A percentile compares a stretch with the other conserved stretches of the same genome.
These are phyloP conservation scores for Trematomus loennbergii DNA, from an alignment of 2,113 vertebrate genomes.

Conservation along the genomic window DNA sequence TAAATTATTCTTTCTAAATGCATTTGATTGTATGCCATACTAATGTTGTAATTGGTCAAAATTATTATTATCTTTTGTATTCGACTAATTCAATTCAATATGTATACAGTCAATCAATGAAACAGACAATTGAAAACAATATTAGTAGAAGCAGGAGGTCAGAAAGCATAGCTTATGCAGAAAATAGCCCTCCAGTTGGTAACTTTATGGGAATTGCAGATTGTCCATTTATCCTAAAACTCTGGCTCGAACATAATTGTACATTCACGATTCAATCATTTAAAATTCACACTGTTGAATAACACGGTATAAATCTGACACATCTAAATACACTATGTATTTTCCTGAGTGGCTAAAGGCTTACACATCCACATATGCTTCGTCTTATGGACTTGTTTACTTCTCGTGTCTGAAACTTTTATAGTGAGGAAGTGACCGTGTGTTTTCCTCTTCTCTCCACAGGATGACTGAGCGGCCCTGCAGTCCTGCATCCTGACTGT, in stretches of 20 bases:
- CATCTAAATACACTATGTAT: neutral
- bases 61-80: too few relatives aligned
- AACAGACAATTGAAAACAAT: too few relatives aligned
- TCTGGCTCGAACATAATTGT: neutral
- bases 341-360: neutral
- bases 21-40: too few relatives aligned
- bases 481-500: conserved; percentile 59
- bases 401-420: conserved; percentile 28
- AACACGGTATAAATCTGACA: neutral
- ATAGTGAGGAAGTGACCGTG: conserved; percentile 65
- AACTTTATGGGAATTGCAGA: too few relatives aligned
- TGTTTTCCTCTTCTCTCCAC: conserved; percentile 65
- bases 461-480: conserved; percentile 53
- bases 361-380: neutral
- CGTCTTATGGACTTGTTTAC: conserved; percentile 30
- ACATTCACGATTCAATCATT: neutral
- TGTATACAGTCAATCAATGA: too few relatives aligned
- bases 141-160: too few relatives aligned
- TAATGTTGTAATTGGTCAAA: too few relatives aligned
- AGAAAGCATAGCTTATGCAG: too few relatives aligned
- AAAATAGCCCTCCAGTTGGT: too few relatives aligned
- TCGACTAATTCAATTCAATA: too few relatives aligned
- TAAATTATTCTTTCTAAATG: too few relatives aligned
- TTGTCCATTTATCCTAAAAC: neutral
- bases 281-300: neutral